These are phyloP conservation scores for Phymorhynchus buccinoides DNA, from an alignment of 1,140 invertebrate species.

Conservation along the genomic window DNA sequence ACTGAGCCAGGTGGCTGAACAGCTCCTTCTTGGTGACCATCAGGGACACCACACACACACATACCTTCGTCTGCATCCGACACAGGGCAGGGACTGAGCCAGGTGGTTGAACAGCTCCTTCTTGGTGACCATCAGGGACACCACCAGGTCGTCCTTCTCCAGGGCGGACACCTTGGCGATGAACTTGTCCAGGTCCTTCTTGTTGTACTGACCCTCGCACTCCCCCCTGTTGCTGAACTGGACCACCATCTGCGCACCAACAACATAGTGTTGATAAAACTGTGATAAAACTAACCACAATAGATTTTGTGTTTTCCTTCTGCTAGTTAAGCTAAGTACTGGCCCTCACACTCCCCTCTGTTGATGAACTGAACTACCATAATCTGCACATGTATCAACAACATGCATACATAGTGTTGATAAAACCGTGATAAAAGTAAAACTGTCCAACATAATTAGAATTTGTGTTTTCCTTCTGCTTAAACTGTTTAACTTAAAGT, in stretches of 20 bases:
- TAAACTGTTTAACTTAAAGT: no score
- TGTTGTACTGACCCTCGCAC: constrained; percentile 79
- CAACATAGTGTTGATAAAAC: constrained; percentile 15
- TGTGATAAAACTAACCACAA: not conserved
- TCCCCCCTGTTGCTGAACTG: constrained; percentile 88
- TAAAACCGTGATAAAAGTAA: no score
- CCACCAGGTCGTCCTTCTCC: constrained; percentile 84
- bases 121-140: constrained; percentile 86
- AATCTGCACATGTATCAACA: no score
- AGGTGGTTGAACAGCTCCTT: constrained; percentile 87
- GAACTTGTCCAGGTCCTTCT: constrained; percentile 86
- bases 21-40: constrained; percentile 88
- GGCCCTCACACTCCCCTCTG: not conserved
- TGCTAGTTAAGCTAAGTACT: not conserved
- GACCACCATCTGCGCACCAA: constrained; percentile 87
- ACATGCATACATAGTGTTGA: not conserved
- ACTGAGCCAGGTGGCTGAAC: constrained; percentile 86
- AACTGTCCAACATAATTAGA: no score
- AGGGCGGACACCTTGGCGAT: constrained; percentile 84
- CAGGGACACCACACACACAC: constrained; percentile 80
- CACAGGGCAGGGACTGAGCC: constrained; percentile 91
- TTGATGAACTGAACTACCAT: not conserved
- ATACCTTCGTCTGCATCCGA: constrained; percentile 91
- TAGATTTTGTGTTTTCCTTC: not conserved
- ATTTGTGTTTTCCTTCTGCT: no score